phyloP scores from a whole-genome alignment of 2,113 vertebrate species.

The Pristiophorus japonicus region DNA sequence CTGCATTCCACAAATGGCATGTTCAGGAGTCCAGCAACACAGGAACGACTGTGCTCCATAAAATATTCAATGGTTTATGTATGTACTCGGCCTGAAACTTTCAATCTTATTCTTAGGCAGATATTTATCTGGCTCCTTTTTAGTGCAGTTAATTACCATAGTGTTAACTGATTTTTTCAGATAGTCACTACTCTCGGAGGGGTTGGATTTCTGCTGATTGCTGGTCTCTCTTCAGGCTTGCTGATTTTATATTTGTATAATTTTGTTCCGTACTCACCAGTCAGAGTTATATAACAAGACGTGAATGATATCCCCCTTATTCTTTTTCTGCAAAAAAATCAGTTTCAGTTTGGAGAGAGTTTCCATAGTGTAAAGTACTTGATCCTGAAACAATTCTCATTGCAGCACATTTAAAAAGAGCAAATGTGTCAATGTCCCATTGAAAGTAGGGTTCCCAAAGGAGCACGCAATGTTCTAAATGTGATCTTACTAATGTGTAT shows the following conservation, averaged over 20 bases:
- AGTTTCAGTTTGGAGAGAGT: neutral
- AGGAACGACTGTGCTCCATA: neutral
- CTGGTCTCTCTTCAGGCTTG: neutral
- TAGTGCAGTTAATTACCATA: neutral
- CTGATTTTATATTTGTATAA: neutral
- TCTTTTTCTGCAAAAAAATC: neutral
- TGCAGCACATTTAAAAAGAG: neutral
- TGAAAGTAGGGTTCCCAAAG: neutral
- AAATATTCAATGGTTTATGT: neutral
- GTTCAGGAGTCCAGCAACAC: neutral
- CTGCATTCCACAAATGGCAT: neutral
- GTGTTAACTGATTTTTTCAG: neutral
- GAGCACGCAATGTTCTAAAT: neutral
- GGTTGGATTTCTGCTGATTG: neutral
- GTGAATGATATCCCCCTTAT: neutral
- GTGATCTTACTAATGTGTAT: neutral
- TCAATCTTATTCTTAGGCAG: neutral
- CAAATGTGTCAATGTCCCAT: neutral
- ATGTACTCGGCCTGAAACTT: neutral
- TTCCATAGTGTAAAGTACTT: neutral
- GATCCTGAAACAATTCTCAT: neutral
- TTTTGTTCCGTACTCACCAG: neutral
- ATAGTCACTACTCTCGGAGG: neutral
- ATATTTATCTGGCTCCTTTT: neutral
- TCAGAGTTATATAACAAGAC: neutral